phyloP scores from a whole-genome alignment of 1,140 invertebrate genomes.

The Anoplolepis gracilipes region DNA sequence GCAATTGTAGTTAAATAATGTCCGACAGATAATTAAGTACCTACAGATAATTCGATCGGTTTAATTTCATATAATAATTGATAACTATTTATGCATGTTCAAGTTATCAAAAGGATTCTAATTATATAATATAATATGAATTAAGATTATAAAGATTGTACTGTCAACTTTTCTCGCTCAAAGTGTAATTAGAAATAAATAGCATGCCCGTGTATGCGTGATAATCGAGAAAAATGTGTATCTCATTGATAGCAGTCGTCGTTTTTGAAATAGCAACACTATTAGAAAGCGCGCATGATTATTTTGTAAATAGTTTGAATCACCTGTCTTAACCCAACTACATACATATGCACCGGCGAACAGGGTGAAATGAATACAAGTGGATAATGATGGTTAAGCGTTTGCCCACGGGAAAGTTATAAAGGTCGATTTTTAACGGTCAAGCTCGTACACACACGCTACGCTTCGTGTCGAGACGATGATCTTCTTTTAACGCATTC shows the following conservation, averaged over 20 bases:
- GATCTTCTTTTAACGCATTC: constrained; percentile 40
- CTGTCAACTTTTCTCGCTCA: too few species aligned
- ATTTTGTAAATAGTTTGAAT: constrained; percentile 50
- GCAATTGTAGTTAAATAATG: too few species aligned
- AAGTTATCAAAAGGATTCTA: too few species aligned
- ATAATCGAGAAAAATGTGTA: background rate
- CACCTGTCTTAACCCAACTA: constrained; percentile 43
- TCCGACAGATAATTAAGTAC: too few species aligned
- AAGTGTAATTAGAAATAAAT: constrained; percentile 4
- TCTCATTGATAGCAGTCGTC: background rate
- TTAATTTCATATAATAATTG: too few species aligned
- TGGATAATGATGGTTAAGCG: constrained; percentile 48
- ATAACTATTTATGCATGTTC: too few species aligned
- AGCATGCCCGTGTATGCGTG: background rate
- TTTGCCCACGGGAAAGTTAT: constrained; percentile 57
- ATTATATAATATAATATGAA: too few species aligned
- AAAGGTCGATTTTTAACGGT: constrained; percentile 54
- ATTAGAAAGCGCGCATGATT: constrained; percentile 21
- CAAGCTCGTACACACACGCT: constrained; percentile 39
- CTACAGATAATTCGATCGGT: too few species aligned
- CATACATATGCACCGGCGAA: constrained; percentile 9
- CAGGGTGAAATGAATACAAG: constrained; percentile 54
- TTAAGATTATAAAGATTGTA: too few species aligned
- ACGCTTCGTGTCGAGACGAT: constrained; percentile 37
- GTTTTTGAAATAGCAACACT: background rate